A percentile compares a stretch with the other conserved stretches of the same genome.
Evolutionary conservation across 2,113 vertebrate species (phyloP).

Genomic region (Riparia riparia): DNA sequence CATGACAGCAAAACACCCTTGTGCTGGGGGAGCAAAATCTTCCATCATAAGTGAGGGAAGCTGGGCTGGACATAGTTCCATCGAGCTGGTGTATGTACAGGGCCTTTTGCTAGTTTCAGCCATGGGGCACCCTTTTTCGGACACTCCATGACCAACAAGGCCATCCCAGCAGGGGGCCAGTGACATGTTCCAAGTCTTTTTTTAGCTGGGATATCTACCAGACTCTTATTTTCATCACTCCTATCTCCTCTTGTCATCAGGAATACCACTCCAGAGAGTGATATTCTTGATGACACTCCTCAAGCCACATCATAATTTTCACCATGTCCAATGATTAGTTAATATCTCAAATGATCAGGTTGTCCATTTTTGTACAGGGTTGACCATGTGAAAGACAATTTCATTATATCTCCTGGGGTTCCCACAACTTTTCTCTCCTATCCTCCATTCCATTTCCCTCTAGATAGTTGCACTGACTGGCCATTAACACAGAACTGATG

Average conservation of each 20-base stretch:
- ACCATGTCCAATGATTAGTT: background rate
- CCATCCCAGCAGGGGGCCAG: background rate
- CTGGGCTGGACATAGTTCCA: background rate
- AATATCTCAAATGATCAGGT: background rate
- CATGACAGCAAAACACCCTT: background rate
- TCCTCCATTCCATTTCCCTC: background rate
- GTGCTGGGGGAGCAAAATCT: background rate
- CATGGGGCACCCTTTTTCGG: background rate
- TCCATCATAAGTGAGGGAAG: background rate
- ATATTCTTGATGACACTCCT: background rate
- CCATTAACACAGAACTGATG: background rate
- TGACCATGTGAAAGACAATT: background rate
- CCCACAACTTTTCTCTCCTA: background rate
- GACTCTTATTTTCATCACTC: background rate
- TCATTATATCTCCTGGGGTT: background rate
- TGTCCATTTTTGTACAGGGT: background rate
- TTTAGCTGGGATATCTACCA: background rate
- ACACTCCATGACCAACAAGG: background rate
- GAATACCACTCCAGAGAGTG: background rate
- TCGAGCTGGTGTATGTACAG: background rate
- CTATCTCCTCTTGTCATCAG: background rate
- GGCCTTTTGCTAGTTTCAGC: background rate
- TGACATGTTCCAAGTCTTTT: background rate
- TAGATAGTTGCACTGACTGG: background rate
- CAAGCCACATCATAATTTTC: background rate